These are phyloP conservation scores for Rhogogaster chlorosoma DNA, from an alignment of 2,888 invertebrate genomes.

Conservation along the genomic window DNA sequence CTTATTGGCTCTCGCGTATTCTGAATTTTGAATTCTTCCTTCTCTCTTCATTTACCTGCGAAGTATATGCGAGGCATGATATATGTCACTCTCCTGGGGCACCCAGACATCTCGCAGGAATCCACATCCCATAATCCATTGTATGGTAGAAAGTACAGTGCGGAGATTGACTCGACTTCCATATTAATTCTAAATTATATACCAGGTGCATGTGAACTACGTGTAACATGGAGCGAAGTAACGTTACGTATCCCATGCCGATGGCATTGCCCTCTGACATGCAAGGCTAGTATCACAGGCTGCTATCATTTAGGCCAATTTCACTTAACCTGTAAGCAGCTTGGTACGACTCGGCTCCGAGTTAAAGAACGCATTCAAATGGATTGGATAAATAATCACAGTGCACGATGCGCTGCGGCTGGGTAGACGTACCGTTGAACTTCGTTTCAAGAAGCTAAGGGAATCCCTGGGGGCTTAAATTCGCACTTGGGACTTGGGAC, in stretches of 20 bases:
- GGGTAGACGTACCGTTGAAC: not conserved
- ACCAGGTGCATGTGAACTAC: conserved; percentile 43
- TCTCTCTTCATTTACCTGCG: too few relatives aligned
- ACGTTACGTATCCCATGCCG: conserved; percentile 52
- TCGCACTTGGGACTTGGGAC: not conserved
- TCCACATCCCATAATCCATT: not conserved
- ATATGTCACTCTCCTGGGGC: not conserved
- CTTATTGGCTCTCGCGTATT: not conserved
- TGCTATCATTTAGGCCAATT: conserved; percentile 70
- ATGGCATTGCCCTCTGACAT: conserved; percentile 73
- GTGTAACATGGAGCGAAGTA: conserved; percentile 23
- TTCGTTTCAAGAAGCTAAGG: not conserved
- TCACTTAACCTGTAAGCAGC: conserved; percentile 31
- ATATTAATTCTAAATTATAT: conserved; percentile 6
- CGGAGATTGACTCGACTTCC: not conserved
- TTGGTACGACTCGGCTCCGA: conserved; percentile 22
- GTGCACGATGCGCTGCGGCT: not conserved
- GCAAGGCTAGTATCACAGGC: conserved; percentile 68
- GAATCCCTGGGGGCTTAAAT: not conserved
- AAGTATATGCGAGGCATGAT: not conserved
- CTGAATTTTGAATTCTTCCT: too few relatives aligned
- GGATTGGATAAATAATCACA: conserved; percentile 27
- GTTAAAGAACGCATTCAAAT: conserved; percentile 6
- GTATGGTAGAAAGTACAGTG: not conserved
- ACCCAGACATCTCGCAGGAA: not conserved